Conservation (phyloP, 2,888 invertebrate genomes). For the Marronus borbonicus region DNA sequence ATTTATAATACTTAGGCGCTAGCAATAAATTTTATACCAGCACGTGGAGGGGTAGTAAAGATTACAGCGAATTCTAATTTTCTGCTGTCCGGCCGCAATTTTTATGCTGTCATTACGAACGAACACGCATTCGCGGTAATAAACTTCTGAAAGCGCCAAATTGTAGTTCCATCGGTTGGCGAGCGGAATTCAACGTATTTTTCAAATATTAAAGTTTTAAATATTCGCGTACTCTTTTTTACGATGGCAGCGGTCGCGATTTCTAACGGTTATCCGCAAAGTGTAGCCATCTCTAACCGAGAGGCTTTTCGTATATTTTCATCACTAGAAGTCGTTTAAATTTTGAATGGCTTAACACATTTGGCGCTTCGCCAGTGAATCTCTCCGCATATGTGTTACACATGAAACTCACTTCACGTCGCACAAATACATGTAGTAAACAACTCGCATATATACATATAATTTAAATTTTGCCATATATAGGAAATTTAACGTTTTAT, state of each 20-base stretch:
- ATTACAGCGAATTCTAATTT: not conserved
- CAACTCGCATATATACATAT: not conserved
- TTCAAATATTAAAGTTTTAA: constrained; percentile 38
- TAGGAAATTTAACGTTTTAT: too few relatives aligned
- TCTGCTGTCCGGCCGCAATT: not conserved
- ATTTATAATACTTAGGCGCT: not conserved
- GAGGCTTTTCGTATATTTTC: constrained; percentile 32
- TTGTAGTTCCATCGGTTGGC: constrained; percentile 8
- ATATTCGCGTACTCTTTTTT: constrained; percentile 28
- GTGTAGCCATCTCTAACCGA: constrained; percentile 33
- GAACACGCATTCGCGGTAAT: not conserved
- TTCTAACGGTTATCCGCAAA: constrained; percentile 25
- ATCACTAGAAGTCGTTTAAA: constrained; percentile 51
- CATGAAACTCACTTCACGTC: constrained; percentile 57
- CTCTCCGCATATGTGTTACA: constrained; percentile 58
- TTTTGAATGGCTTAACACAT: constrained; percentile 54
- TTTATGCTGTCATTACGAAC: not conserved
- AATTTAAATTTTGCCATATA: not conserved
- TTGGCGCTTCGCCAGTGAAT: constrained; percentile 58
- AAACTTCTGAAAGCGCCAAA: constrained; percentile 6
- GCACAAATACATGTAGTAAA: not conserved
- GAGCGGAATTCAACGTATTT: constrained; percentile 1
- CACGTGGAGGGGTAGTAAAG: not conserved
- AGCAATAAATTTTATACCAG: not conserved
- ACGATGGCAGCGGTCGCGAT: constrained; percentile 11